These are phyloP conservation scores for Hydrophis major DNA, from an alignment of 2,797 vertebrate genomes.

Conservation along the genomic window DNA sequence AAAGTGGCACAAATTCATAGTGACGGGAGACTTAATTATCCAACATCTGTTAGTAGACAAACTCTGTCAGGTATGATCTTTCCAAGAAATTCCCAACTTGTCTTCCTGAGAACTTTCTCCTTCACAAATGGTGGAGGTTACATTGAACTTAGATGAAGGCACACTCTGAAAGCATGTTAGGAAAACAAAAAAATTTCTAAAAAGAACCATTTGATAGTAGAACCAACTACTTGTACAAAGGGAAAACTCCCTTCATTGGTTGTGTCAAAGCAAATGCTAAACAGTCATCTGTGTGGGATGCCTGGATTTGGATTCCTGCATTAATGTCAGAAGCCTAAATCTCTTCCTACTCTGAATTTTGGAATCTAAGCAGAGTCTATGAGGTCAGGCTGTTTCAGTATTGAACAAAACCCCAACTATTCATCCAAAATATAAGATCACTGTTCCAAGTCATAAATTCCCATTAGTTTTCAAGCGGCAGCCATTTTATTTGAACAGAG, in stretches of 20 bases:
- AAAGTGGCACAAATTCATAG: background rate
- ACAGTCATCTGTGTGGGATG: background rate
- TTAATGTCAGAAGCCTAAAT: background rate
- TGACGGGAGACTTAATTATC: background rate
- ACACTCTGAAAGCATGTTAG: background rate
- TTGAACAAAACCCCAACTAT: background rate
- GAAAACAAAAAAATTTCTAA: background rate
- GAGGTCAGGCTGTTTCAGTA: background rate
- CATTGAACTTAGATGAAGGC: background rate
- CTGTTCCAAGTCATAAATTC: background rate
- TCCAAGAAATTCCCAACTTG: background rate
- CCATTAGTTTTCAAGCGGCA: background rate
- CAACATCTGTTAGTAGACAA: background rate
- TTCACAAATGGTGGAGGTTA: background rate
- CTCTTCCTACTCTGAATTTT: background rate
- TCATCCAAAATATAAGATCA: background rate
- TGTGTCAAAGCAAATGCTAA: background rate
- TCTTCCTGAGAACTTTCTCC: background rate
- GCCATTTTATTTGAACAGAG: background rate
- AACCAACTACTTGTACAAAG: background rate
- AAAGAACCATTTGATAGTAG: background rate
- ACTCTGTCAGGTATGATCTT: background rate
- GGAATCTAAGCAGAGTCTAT: background rate
- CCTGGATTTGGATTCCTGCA: background rate
- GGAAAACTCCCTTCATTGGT: background rate